Conservation (phyloP, 2,113 vertebrate genomes). For the Bothrops jararaca region DNA sequence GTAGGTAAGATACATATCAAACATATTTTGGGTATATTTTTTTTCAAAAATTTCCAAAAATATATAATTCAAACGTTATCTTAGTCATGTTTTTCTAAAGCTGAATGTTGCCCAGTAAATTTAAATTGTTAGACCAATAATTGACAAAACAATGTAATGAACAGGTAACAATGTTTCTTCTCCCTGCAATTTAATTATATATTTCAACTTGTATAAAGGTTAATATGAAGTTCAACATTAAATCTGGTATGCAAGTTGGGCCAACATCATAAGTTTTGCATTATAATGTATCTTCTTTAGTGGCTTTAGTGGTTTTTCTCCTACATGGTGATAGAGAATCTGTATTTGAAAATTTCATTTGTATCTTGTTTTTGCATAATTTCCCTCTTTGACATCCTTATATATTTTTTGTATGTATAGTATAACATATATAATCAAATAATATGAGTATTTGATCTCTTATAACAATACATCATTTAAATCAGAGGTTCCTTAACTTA, state of each 20-base stretch:
- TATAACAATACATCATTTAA: not conserved
- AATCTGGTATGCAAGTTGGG: not conserved
- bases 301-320: not conserved
- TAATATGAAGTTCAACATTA: not conserved
- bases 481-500: not conserved
- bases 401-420: not conserved
- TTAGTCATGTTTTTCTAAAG: not conserved
- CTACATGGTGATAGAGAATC: not conserved
- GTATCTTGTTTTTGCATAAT: not conserved
- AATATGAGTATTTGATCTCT: not conserved
- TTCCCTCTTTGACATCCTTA: not conserved
- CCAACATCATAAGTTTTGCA: not conserved
- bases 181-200: not conserved
- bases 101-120: not conserved
- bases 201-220: not conserved
- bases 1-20: conserved; percentile 65
- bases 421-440: not conserved
- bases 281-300: not conserved
- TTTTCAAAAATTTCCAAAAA: not conserved
- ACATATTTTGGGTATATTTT: not conserved
- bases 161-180: not conserved
- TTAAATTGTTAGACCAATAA: not conserved
- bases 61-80: not conserved
- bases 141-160: not conserved
- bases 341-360: not conserved